phyloP scores from a whole-genome alignment of 2,888 invertebrate genomes.

The Aporophyla nigra region DNA sequence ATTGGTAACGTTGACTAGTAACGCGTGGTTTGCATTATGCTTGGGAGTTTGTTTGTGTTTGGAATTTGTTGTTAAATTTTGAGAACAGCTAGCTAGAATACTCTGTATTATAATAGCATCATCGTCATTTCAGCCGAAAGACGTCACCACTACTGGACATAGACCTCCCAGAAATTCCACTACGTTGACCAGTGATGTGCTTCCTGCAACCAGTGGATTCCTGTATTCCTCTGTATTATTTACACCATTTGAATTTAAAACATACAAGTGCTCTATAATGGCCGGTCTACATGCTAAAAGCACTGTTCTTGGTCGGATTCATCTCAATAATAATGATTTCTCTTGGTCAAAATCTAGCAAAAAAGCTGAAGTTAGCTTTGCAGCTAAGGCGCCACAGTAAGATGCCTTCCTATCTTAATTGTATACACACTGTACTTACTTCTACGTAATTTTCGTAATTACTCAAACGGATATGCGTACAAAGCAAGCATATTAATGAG shows the following conservation, averaged over 20 bases:
- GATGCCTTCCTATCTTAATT: background rate
- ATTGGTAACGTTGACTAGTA: constrained; percentile 32
- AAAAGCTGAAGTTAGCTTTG: background rate
- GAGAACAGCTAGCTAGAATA: too few relatives aligned
- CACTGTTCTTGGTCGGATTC: background rate
- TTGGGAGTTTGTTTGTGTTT: constrained; percentile 1
- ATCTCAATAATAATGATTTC: background rate
- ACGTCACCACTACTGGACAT: too few relatives aligned
- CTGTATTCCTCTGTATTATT: too few relatives aligned
- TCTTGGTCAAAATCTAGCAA: too few relatives aligned
- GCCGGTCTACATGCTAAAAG: background rate
- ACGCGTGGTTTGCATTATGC: constrained; percentile 1
- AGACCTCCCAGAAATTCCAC: too few relatives aligned
- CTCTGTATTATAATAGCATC: too few relatives aligned
- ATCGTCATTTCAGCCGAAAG: too few relatives aligned
- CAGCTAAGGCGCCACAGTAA: background rate
- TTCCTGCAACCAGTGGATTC: too few relatives aligned
- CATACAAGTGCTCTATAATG: background rate
- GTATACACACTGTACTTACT: background rate
- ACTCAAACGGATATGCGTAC: constrained; percentile 14
- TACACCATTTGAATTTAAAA: background rate
- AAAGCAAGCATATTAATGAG: constrained; percentile 4
- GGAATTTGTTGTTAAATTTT: constrained; percentile 2
- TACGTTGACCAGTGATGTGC: too few relatives aligned
- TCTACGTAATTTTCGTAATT: background rate